Conservation (phyloP, 2,113 vertebrate species). For the Pteruthius melanotis region DNA sequence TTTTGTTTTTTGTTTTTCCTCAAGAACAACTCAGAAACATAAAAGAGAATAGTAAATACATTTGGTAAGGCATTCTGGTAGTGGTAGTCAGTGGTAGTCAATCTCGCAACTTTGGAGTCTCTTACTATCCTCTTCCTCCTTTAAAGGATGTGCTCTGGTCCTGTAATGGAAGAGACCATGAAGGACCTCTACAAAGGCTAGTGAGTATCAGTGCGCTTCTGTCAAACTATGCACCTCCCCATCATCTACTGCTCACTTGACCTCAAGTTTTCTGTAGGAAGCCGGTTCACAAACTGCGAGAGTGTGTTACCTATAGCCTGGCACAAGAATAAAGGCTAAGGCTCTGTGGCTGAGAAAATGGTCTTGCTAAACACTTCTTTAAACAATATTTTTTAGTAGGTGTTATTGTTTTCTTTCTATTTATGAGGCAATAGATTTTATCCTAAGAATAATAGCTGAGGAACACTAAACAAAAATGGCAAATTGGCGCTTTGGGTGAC, state of each 20-base stretch:
- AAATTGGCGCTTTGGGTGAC: not conserved
- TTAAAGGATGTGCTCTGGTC: not conserved
- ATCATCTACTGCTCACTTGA: not conserved
- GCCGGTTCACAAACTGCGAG: not conserved
- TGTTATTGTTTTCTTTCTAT: not conserved
- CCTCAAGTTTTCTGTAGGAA: not conserved
- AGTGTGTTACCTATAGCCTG: not conserved
- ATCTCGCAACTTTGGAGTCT: not conserved
- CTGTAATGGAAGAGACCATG: not conserved
- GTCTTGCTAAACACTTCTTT: not conserved
- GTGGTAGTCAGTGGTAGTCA: not conserved
- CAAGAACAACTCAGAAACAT: not conserved
- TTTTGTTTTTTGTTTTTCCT: not conserved
- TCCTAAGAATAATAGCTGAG: not conserved
- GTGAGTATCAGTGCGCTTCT: not conserved
- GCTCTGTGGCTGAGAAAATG: not conserved
- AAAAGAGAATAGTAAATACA: not conserved
- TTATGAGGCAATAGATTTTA: not conserved
- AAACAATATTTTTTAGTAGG: not conserved
- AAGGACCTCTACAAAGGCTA: not conserved
- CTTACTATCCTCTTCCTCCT: not conserved
- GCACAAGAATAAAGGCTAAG: not conserved
- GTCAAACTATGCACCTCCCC: not conserved
- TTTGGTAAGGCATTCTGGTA: not conserved
- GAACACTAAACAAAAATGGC: not conserved